These are phyloP conservation scores for Phrynocephalus vlangalii DNA, from an alignment of 2,797 vertebrate species.

Conservation along the genomic window DNA sequence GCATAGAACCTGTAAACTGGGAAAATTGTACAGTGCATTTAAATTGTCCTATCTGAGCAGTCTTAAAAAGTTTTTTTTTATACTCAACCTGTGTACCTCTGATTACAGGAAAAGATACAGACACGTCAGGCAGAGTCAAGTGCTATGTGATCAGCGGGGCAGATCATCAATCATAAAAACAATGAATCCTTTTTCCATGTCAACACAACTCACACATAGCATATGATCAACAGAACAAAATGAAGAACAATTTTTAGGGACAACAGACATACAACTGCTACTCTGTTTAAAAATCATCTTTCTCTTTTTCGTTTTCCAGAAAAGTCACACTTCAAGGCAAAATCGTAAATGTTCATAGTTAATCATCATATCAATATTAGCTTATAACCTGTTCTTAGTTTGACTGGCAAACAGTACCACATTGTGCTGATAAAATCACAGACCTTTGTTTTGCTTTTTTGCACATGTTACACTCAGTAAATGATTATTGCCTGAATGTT, in stretches of 20 bases:
- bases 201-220: conserved; percentile 88
- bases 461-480: conserved; percentile 71
- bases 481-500: conserved; percentile 76
- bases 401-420: conserved; percentile 80
- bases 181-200: conserved; percentile 82
- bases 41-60: conserved; percentile 93
- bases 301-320: conserved; percentile 68
- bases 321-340: conserved; percentile 80
- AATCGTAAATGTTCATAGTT: conserved; percentile 82
- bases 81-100: conserved; percentile 90
- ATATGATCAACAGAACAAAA: conserved; percentile 72
- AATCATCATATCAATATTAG: conserved; percentile 85
- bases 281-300: conserved; percentile 70
- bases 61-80: conserved; percentile 80
- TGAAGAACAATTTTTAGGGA: conserved; percentile 81
- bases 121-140: conserved; percentile 89
- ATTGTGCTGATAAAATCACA: conserved; percentile 78
- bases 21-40: conserved; percentile 98
- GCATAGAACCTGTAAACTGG: conserved; percentile 96
- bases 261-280: conserved; percentile 82
- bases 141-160: conserved; percentile 86
- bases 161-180: conserved; percentile 82
- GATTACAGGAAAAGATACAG: conserved; percentile 86
- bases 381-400: conserved; percentile 83
- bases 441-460: conserved; percentile 41